phyloP scores from a whole-genome alignment of 2,888 invertebrate genomes.

The Pammene aurita region DNA sequence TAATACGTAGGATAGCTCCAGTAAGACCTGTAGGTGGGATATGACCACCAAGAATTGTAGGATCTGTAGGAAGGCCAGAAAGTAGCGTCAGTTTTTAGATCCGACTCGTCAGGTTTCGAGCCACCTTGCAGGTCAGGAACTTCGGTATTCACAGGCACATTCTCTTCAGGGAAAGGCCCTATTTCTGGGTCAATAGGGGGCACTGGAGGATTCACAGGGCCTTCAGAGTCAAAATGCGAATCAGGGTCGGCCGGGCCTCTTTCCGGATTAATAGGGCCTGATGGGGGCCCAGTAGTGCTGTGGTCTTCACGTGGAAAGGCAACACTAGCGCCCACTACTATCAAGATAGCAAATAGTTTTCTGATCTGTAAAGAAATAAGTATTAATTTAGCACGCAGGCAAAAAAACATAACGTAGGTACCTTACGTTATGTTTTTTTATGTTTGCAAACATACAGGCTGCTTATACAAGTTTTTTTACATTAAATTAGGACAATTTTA shows the following conservation, averaged over 20 bases:
- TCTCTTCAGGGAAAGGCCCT: not conserved
- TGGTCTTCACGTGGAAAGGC: not conserved
- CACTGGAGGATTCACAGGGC: not conserved
- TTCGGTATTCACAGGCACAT: not conserved
- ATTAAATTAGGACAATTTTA: no score
- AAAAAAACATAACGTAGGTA: no score
- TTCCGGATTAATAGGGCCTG: not conserved
- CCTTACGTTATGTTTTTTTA: not conserved
- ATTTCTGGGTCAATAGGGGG: not conserved
- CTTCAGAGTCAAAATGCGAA: not conserved
- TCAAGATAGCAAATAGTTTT: slow-evolving; percentile 3
- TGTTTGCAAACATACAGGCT: not conserved
- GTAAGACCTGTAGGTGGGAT: slow-evolving; percentile 13
- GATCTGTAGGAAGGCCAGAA: slow-evolving; percentile 35
- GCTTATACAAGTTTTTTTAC: no score
- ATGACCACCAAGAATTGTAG: not conserved
- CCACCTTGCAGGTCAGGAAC: not conserved
- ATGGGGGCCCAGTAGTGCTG: not conserved
- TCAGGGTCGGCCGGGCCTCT: not conserved
- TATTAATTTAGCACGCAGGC: not conserved
- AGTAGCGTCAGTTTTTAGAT: slow-evolving; percentile 34
- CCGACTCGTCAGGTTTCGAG: slow-evolving; percentile 6
- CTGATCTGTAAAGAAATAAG: slow-evolving; percentile 21
- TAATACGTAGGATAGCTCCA: slow-evolving; percentile 9
- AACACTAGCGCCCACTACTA: slow-evolving; percentile 20